Evolutionary conservation across 37 sponge, comb jelly and placozoan genomes (phyloP), one percentile per base, ranked within the genome.

Genomic region (Theonella swinhoei): DNA sequence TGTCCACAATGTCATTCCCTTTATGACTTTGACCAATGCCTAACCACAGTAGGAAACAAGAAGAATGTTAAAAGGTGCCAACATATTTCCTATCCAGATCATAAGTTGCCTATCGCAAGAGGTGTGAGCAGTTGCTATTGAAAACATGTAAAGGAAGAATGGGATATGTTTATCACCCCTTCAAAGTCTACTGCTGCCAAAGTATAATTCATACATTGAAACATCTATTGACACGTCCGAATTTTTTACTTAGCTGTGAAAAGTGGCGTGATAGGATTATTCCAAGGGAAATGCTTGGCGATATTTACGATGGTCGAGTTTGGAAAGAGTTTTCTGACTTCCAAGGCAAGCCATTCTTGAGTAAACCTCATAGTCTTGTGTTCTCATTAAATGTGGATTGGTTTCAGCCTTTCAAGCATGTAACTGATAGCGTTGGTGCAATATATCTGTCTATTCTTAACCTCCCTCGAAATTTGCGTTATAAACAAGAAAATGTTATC

Each of bases 401-500:
- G n/a, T n/a, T n/a, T n/a, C n/a, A n/a, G n/a, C n/a, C n/a, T n/a
- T n/a, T n/a, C n/a, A n/a, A n/a, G n/a, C 68, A 75, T n/a, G 59
- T 43, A 1, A 29, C 37, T 31, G 84, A 89, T 42, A 84, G 85
- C 34, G 71, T 80, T 29, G 90, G 90, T 68, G 80, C 85, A 1
- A 66, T 89, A 36, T 89, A 89, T 72, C 41, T 89, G 36, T 47
- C 78, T 47, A 75, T 89, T 74, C 85, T 75, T 59, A 89, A 89
- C 34, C 59, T 89, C 9, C 90, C 85, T 38, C 42, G 84, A 34
- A 4, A 59, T 26, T 11, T 64, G 1, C 25, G 90, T 61, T 83
- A 80, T 54, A 65, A 81, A 38, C 66, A 78, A 39, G 81, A 84
- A 35, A 84, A 84, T 28, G 43, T 78, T 25, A 78, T 89, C 25